Conservation (phyloP, 2,113 vertebrate species). For the Hemiscyllium ocellatum region DNA sequence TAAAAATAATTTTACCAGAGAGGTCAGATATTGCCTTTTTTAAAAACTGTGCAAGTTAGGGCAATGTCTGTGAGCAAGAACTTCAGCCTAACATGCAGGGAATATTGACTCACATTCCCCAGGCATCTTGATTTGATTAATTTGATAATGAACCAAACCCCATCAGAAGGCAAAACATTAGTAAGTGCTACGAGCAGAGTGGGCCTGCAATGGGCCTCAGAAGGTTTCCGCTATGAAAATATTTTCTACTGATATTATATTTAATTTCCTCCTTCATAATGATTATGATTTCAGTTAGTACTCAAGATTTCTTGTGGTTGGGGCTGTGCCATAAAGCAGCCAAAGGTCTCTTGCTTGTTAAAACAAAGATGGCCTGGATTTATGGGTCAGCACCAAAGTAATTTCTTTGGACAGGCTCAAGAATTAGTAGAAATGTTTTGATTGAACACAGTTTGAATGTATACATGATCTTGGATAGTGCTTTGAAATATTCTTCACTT, state of each 20-base stretch:
- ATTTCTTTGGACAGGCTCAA: constrained; percentile 49
- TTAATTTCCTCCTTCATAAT: constrained; percentile 61
- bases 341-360: constrained; percentile 61
- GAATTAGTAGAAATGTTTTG: background rate
- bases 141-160: constrained; percentile 48
- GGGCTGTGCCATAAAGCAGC: constrained; percentile 55
- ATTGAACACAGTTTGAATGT: constrained; percentile 11
- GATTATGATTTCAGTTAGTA: constrained; percentile 49
- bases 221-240: constrained; percentile 44
- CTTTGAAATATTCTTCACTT: background rate
- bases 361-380: constrained; percentile 67
- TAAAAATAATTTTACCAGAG: background rate
- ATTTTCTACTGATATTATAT: constrained; percentile 59
- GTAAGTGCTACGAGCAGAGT: constrained; percentile 17
- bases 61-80: background rate
- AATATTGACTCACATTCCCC: constrained; percentile 10
- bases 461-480: constrained; percentile 39
- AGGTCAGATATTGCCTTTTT: background rate
- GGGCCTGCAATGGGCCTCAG: constrained; percentile 27
- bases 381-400: constrained; percentile 63
- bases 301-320: constrained; percentile 55
- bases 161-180: constrained; percentile 44
- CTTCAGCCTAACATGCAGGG: background rate
- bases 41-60: background rate
- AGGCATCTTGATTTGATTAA: constrained; percentile 50